phyloP scores from a whole-genome alignment of 2,113 vertebrate genomes.

The Pelobates fuscus region DNA sequence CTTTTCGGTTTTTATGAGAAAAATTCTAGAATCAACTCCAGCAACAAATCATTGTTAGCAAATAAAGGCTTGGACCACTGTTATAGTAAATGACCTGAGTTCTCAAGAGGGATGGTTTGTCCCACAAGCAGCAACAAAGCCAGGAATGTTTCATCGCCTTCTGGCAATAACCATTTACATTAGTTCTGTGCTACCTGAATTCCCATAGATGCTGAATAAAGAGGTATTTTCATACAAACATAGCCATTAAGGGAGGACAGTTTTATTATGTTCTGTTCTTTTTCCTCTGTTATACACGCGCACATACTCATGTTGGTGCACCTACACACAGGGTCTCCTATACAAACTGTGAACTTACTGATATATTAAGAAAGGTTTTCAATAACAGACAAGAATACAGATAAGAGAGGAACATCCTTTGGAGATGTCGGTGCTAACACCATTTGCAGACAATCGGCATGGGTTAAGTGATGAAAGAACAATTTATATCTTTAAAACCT shows the following conservation, averaged over 20 bases:
- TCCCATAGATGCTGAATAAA: slow-evolving; percentile 34
- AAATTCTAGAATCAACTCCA: slow-evolving; percentile 30
- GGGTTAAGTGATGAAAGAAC: no score
- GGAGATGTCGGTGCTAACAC: no score
- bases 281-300: background rate
- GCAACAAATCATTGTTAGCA: slow-evolving; percentile 49
- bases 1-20: slow-evolving; percentile 14
- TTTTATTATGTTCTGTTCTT: background rate
- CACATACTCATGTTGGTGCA: background rate
- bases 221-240: background rate
- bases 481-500: no score
- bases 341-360: no score
- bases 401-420: no score
- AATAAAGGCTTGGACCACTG: slow-evolving; percentile 41
- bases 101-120: slow-evolving; percentile 12
- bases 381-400: no score
- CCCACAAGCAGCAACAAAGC: slow-evolving; percentile 41
- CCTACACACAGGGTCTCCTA: no score
- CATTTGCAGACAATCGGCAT: no score
- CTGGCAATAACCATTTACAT: slow-evolving; percentile 44
- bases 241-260: background rate
- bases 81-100: slow-evolving; percentile 41
- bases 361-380: no score
- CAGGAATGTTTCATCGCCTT: slow-evolving; percentile 45
- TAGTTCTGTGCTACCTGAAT: slow-evolving; percentile 43